phyloP scores from a whole-genome alignment of 2,888 invertebrate species.

The Amblyjoppa proteus region DNA sequence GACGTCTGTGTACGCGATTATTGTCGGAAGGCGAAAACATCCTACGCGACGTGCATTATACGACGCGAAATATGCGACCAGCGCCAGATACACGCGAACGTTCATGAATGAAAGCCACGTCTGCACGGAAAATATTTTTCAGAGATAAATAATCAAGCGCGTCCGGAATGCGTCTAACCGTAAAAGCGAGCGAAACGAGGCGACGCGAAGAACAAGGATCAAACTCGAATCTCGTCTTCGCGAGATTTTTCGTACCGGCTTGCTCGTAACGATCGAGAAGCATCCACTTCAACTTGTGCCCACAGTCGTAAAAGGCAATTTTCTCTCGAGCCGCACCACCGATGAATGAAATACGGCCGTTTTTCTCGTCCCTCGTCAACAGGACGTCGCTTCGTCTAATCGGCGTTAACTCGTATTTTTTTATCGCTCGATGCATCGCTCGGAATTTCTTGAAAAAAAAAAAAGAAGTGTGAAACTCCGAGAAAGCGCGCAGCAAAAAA shows the following conservation, averaged over 20 bases:
- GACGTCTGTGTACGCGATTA: conserved; percentile 4
- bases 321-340: neutral
- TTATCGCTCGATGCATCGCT: neutral
- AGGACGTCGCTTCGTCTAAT: neutral
- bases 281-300: neutral
- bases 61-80: neutral
- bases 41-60: neutral
- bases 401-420: neutral
- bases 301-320: neutral
- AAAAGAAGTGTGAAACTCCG: neutral
- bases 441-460: neutral
- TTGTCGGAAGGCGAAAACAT: neutral
- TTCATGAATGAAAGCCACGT: conserved; percentile 45
- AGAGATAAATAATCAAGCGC: conserved; percentile 31
- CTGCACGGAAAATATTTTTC: conserved; percentile 16
- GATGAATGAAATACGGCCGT: neutral
- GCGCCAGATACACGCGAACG: neutral
- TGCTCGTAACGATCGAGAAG: neutral
- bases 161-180: neutral
- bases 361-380: conserved; percentile 6
- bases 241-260: conserved; percentile 7
- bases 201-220: neutral
- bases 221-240: neutral
- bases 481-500: neutral
- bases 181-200: neutral